phyloP scores from a whole-genome alignment of 2,888 invertebrate genomes.

The Arrhopalites spinosus region DNA sequence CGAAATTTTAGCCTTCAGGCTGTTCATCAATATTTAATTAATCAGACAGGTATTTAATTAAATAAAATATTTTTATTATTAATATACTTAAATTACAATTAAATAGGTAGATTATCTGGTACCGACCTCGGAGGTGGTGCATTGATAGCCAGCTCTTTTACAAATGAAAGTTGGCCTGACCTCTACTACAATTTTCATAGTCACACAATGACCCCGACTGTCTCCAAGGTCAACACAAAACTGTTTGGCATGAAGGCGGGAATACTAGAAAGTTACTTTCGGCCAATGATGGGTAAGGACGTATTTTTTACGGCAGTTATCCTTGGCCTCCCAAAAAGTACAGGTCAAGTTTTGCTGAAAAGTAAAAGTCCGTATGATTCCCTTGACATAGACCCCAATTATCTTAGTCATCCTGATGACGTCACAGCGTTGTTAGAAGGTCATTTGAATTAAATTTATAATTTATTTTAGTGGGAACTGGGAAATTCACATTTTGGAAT shows the following conservation, averaged over 20 bases:
- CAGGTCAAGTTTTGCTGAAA: conserved; percentile 60
- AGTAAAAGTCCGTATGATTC: conserved; percentile 60
- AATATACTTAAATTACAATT: too few species aligned
- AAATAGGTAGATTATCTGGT: neutral
- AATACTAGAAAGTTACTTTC: conserved; percentile 43
- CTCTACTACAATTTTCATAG: neutral
- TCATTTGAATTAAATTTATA: neutral
- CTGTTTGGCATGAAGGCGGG: conserved; percentile 36
- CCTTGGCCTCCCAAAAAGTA: conserved; percentile 59
- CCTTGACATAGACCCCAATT: conserved; percentile 63
- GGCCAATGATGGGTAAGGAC: conserved; percentile 46
- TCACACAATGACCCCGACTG: neutral
- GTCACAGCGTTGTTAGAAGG: conserved; percentile 46
- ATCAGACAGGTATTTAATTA: too few species aligned
- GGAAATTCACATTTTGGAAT: too few species aligned
- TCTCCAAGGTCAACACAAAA: neutral
- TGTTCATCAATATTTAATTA: neutral
- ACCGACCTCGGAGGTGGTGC: neutral
- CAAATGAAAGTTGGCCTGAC: neutral
- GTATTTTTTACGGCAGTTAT: conserved; percentile 49
- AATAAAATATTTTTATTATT: too few species aligned
- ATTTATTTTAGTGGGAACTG: too few species aligned
- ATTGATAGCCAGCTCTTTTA: neutral
- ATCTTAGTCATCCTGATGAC: conserved; percentile 56
- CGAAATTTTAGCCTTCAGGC: neutral